Conservation (phyloP, 2,113 vertebrate species). For the Neolamprologus ventralis region DNA sequence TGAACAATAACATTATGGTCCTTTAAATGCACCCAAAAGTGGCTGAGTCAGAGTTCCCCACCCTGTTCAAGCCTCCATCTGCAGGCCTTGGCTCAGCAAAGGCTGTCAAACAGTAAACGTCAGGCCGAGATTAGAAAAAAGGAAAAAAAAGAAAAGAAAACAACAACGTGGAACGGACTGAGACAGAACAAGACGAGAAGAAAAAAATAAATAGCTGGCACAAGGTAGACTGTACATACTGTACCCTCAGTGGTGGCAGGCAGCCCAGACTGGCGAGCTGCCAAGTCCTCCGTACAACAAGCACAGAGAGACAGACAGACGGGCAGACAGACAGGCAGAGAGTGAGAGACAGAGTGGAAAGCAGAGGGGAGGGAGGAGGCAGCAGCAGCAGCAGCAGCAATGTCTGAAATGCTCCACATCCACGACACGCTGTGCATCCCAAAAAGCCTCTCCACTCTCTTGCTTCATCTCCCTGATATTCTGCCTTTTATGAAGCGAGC, state of each 20-base stretch:
- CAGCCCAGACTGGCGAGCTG: slow-evolving; percentile 77
- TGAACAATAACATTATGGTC: not conserved
- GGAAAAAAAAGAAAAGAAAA: not conserved
- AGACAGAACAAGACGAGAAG: slow-evolving; percentile 30
- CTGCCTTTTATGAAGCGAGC: slow-evolving; percentile 41
- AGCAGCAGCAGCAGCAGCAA: not conserved
- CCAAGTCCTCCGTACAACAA: slow-evolving; percentile 83
- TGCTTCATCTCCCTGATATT: slow-evolving; percentile 42
- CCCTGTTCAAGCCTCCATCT: not conserved
- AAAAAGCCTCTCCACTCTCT: slow-evolving; percentile 51
- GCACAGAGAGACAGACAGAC: slow-evolving; percentile 51
- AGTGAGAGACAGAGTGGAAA: slow-evolving; percentile 15
- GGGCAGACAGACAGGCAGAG: not conserved
- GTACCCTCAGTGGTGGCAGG: slow-evolving; percentile 87
- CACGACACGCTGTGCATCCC: slow-evolving; percentile 58
- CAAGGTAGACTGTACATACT: slow-evolving; percentile 95
- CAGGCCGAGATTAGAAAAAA: slow-evolving; percentile 28
- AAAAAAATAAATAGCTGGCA: slow-evolving; percentile 78
- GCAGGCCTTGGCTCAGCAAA: slow-evolving; percentile 22
- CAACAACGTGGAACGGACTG: not conserved
- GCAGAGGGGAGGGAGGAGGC: slow-evolving; percentile 10
- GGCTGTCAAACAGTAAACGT: slow-evolving; percentile 42
- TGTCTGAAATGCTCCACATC: slow-evolving; percentile 61
- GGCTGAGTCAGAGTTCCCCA: slow-evolving; percentile 28
- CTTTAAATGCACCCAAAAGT: not conserved